Conservation (phyloP, 2,888 invertebrate genomes). For the Mimachlamys varia region DNA sequence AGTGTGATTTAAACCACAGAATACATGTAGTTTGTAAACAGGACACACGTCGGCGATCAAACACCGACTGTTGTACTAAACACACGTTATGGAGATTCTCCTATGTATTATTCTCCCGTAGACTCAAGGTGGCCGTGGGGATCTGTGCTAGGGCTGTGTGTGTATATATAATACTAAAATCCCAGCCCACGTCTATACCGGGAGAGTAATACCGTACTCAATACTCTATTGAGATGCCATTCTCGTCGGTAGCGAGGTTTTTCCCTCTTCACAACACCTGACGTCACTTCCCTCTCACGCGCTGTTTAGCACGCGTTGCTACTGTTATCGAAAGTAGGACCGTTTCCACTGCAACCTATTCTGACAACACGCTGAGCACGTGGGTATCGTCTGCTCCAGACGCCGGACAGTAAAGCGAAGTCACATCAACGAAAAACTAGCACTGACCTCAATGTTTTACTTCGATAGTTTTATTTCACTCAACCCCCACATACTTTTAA, state of each 20-base stretch:
- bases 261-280: conserved; percentile 20
- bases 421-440: neutral
- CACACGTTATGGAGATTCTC: conserved; percentile 21
- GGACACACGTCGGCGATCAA: neutral
- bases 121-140: conserved; percentile 16
- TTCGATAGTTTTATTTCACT: neutral
- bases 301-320: neutral
- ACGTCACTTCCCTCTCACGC: conserved; percentile 32
- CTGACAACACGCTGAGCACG: neutral
- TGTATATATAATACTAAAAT: neutral
- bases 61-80: neutral
- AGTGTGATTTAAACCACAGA: neutral
- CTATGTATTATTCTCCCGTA: neutral
- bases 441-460: neutral
- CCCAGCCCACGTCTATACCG: conserved; percentile 28
- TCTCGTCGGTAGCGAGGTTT: conserved; percentile 17
- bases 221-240: neutral
- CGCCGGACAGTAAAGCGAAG: neutral
- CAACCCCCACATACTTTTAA: neutral
- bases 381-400: neutral
- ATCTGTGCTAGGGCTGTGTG: neutral
- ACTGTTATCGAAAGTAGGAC: neutral
- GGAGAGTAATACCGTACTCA: conserved; percentile 5
- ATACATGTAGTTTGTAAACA: neutral
- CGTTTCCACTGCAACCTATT: neutral